Evolutionary conservation across 2,113 vertebrate species (phyloP), one percentile per base, ranked within the genome.

Genomic region (Sturnus vulgaris): DNA sequence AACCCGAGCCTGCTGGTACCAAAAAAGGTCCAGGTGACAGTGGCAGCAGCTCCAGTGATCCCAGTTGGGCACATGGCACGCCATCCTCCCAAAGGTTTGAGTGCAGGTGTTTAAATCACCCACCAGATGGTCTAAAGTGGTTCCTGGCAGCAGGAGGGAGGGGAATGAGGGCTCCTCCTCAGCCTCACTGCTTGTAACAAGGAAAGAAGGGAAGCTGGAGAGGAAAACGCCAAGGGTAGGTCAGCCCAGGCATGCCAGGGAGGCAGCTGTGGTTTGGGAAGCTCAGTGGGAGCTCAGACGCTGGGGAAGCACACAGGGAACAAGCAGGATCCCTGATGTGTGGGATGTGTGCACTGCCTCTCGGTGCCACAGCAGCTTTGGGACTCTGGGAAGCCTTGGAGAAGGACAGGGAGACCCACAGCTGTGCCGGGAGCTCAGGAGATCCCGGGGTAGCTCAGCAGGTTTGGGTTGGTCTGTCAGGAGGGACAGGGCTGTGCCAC

Each of bases 331-430:
- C 9, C 50, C 72, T 68, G n/a, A 23, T 1, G 2, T 47, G 60
- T 2, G 12, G 52, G 16, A 22, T 31, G 27, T 68, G 87, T 1
- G 10, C 13, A 2, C 50, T 71, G 57, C 63, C 47, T 37, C 11
- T 42, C 1, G 0, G 76, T 44, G 14, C 53, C 1, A 1, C 1
- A 1, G 66, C 25, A 27, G 24, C 18, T 55, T 30, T 17, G 44
- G 35, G 22, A 21, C 60, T 28, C 70, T 50, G 22, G 42, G 15
- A 55, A 15, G 40, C 22, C 68, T 44, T 64, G 27, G 44, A 56
- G 60, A 52, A 39, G 60, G 50, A 46, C 55, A 69, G 30, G 28
- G 70, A 78, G 61, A 73, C 15, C 24, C 60, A 25, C 0, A 1
- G 50, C 39, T 40, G 6, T n/a, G 39, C 50, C 76, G 37, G 61